Conservation (phyloP, 2,797 vertebrate species). For the Morelia viridis region DNA sequence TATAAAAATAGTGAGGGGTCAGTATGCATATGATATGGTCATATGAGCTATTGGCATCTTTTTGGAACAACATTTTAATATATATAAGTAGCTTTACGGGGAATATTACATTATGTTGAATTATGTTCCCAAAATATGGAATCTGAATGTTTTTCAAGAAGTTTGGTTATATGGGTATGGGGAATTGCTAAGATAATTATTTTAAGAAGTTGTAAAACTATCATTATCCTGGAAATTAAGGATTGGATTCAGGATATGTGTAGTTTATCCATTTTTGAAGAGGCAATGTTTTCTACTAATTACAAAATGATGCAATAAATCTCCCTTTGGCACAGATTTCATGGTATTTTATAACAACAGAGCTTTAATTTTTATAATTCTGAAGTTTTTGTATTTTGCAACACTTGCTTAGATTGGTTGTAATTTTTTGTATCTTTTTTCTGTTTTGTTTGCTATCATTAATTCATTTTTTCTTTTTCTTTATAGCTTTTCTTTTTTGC, state of each 20-base stretch:
- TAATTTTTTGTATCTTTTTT: not conserved
- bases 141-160: not conserved
- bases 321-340: not conserved
- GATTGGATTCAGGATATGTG: not conserved
- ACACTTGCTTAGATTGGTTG: not conserved
- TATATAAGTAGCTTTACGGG: not conserved
- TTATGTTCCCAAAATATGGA: too few species aligned
- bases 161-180: not conserved
- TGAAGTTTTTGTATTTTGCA: not conserved
- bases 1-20: not conserved
- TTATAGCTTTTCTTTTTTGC: not conserved
- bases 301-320: not conserved
- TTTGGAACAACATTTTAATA: not conserved
- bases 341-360: not conserved
- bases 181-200: not conserved
- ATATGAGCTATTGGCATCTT: not conserved
- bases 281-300: not conserved
- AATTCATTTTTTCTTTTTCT: not conserved
- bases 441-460: not conserved
- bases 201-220: not conserved
- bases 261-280: not conserved
- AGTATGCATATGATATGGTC: not conserved
- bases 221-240: not conserved
- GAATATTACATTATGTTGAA: not conserved
- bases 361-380: not conserved